Evolutionary conservation across 2,797 vertebrate genomes (phyloP).

Genomic region (Thalassophryne amazonica): DNA sequence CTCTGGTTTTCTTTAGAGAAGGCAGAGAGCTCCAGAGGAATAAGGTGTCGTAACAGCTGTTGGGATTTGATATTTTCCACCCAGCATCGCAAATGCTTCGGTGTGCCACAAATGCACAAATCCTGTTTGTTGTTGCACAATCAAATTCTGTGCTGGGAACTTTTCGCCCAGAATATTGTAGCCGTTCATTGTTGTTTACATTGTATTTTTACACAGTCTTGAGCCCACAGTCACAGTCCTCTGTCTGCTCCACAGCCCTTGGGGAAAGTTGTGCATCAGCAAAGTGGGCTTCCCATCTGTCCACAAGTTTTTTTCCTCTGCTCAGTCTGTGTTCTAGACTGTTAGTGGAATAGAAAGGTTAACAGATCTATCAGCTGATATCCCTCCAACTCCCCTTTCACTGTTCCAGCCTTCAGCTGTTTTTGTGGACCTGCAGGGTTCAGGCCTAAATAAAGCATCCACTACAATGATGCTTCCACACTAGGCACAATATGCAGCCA

Average conservation of each 20-base stretch:
- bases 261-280: not conserved
- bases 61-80: not conserved
- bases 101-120: not conserved
- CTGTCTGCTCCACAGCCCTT: not conserved
- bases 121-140: conserved; percentile 5
- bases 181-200: conserved; percentile 54
- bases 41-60: not conserved
- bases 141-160: too few relatives aligned
- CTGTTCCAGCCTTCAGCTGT: too few relatives aligned
- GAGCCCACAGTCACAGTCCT: conserved; percentile 15
- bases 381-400: too few relatives aligned
- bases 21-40: conserved; percentile 1
- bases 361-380: not conserved
- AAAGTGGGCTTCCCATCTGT: not conserved
- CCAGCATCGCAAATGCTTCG: conserved; percentile 7
- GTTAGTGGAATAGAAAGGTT: not conserved
- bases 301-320: not conserved
- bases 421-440: too few relatives aligned
- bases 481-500: too few relatives aligned
- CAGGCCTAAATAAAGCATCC: too few relatives aligned
- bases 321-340: not conserved
- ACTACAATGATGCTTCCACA: too few relatives aligned
- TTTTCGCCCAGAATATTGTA: not conserved
- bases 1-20: conserved; percentile 1
- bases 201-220: conserved; percentile 60